Evolutionary conservation across 2,888 invertebrate species (phyloP), one percentile per base, ranked within the genome.

Genomic region (Griposia aprilina): DNA sequence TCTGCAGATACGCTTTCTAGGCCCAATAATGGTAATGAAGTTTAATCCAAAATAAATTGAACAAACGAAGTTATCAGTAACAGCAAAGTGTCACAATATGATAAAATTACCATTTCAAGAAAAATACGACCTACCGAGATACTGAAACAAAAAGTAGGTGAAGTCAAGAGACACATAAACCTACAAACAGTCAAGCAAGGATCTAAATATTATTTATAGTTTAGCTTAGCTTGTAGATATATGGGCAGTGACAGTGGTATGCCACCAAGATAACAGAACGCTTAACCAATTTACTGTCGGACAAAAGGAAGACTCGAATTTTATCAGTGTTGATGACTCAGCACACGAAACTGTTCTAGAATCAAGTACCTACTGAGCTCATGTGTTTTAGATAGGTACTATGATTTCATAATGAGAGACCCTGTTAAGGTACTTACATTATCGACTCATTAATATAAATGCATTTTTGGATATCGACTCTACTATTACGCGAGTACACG

Each of bases 211-310:
- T 63, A 6, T 65, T 74, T 45, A 68, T 79, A 69, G 59, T 65
- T 63, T 62, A 55, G 55, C 45, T 67, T 62, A 55, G 55, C 45
- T 67, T 75, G 48, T 60, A 41, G 63, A 62, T 52, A 48, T 70
- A 30, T 72, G 69, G 52, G 55, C 62, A 70, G 45, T 50, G 41
- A 41, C 50, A 55, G 36, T 26, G 83, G 72, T 30, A 83, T 73
- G 83, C 81, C 79, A 68, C 72, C 74, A 71, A 90, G 91, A 92
- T 92, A 92, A 92, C 77, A 81, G 81, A 78, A 78, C 90, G 90
- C 90, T 92, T 92, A 91, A 90, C 90, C 90, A 93, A 91, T 92
- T 92, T 87, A 92, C 88, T 75, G 78, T 60, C 81, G 70, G 66
- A 70, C 68, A 69, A 79, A 82, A 86, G 81, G 79, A 85, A 84